These are phyloP conservation scores for Neogale vison DNA, from an alignment of 2,113 vertebrate species.

Conservation along the genomic window DNA sequence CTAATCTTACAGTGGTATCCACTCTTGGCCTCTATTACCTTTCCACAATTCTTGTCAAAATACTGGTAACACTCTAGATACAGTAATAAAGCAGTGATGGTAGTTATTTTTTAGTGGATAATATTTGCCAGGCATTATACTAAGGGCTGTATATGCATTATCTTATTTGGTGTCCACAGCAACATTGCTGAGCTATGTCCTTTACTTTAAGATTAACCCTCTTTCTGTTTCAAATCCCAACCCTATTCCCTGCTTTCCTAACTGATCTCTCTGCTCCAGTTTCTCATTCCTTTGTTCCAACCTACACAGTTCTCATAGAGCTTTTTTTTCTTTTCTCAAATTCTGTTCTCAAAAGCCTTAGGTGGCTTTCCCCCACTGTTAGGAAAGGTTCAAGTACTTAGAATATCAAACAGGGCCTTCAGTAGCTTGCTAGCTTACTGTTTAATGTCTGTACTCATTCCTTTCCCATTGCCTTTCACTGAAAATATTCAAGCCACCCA, in stretches of 20 bases:
- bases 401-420: neutral
- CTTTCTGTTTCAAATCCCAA: neutral
- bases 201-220: neutral
- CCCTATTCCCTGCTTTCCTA: neutral
- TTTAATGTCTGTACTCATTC: neutral
- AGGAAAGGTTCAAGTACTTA: neutral
- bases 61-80: neutral
- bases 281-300: slow-evolving; percentile 1
- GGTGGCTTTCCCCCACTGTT: neutral
- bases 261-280: neutral
- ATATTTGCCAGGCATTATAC: neutral
- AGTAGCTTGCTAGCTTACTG: neutral
- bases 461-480: neutral
- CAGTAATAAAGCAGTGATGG: neutral
- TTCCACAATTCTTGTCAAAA: neutral
- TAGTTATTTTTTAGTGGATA: neutral
- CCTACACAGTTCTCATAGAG: neutral
- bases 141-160: neutral
- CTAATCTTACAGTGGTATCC: neutral
- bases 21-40: neutral
- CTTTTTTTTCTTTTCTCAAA: neutral
- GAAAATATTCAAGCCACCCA: slow-evolving; percentile 20
- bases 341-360: neutral
- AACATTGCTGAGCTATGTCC: neutral
- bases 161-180: neutral